phyloP scores from a whole-genome alignment of 2,113 vertebrate genomes.

The Cinclus cinclus region DNA sequence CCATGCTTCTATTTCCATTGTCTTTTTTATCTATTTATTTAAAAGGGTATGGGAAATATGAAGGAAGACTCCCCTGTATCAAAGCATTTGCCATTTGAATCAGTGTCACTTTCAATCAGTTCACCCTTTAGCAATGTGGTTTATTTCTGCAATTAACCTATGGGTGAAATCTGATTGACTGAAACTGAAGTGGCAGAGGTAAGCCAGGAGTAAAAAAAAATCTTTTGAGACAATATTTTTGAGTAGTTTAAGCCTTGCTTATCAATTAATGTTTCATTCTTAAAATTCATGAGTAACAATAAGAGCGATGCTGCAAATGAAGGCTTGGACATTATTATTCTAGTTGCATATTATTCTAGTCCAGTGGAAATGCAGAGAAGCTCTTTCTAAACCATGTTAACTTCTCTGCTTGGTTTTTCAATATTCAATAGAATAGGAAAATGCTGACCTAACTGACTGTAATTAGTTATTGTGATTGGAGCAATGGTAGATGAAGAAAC shows the following conservation, averaged over 20 bases:
- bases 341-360: background rate
- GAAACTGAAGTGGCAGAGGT: background rate
- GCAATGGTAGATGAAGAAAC: constrained; percentile 23
- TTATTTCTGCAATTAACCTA: background rate
- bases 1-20: background rate
- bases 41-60: background rate
- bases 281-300: background rate
- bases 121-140: background rate
- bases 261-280: background rate
- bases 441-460: constrained; percentile 4
- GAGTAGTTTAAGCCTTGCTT: background rate
- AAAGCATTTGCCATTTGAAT: background rate
- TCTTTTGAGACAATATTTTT: background rate
- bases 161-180: background rate
- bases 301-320: background rate
- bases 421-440: background rate
- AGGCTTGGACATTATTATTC: background rate
- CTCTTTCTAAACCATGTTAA: background rate
- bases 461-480: constrained; percentile 34
- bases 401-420: background rate
- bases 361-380: background rate
- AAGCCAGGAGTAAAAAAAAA: background rate
- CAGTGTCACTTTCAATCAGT: background rate
- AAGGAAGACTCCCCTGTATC: background rate
- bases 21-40: background rate